These are phyloP conservation scores for Smittia sp. DNA, from an alignment of 2,888 invertebrate genomes.

Conservation along the genomic window DNA sequence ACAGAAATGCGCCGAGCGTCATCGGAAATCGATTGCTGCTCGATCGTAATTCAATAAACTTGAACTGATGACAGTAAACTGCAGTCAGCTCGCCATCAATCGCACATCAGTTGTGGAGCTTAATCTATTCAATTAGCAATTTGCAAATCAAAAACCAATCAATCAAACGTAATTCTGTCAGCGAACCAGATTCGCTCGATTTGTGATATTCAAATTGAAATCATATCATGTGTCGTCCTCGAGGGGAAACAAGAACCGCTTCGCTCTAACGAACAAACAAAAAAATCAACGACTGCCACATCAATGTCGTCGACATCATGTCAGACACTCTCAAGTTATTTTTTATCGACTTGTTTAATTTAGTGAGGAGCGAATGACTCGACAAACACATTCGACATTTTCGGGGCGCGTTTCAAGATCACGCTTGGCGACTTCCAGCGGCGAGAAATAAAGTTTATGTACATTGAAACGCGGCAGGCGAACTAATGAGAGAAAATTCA, in stretches of 20 bases:
- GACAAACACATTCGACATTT: conserved; percentile 9
- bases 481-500: too few species aligned
- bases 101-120: background rate
- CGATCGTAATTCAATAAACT: too few species aligned
- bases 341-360: background rate
- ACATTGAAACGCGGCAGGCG: too few species aligned
- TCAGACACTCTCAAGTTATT: conserved; percentile 3
- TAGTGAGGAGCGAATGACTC: conserved; percentile 11
- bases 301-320: conserved; percentile 24
- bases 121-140: background rate
- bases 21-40: background rate
- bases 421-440: background rate
- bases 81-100: too few species aligned
- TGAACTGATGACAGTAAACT: too few species aligned
- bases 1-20: too few species aligned
- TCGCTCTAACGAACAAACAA: background rate
- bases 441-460: too few species aligned
- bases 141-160: background rate
- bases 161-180: background rate
- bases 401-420: conserved; percentile 4
- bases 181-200: background rate
- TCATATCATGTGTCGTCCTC: conserved; percentile 3
- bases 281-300: conserved; percentile 10
- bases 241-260: background rate
- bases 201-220: conserved; percentile 8